Percentiles rank a stretch among this genome's conserved stretches.
These are phyloP conservation scores for Distichodus sexfasciatus DNA, from an alignment of 2,797 vertebrate species.

Conservation along the genomic window DNA sequence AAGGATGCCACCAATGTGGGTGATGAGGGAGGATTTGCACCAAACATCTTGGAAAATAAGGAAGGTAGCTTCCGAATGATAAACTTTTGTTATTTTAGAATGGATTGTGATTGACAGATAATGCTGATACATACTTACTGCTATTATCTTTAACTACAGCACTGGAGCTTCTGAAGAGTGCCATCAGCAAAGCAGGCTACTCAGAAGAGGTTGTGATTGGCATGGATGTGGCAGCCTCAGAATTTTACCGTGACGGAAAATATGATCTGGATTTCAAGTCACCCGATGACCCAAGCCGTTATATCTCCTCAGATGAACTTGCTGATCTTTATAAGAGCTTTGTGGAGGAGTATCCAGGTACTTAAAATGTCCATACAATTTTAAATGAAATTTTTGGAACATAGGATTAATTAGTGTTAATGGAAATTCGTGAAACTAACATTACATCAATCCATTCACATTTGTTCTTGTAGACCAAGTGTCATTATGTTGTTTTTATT, in stretches of 20 bases:
- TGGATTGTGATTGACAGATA: neutral
- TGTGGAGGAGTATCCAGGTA: constrained; percentile 88
- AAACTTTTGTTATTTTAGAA: neutral
- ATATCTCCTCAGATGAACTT: constrained; percentile 85
- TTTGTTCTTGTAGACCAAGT: no score
- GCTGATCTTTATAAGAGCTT: constrained; percentile 91
- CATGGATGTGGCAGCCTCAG: constrained; percentile 95
- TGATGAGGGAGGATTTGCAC: constrained; percentile 93
- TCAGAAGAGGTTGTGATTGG: constrained; percentile 89
- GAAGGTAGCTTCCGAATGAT: constrained; percentile 75
- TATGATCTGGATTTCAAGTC: constrained; percentile 98
- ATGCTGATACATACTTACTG: neutral
- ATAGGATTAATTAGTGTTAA: no score
- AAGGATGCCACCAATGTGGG: constrained; percentile 96
- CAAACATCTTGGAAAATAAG: constrained; percentile 94
- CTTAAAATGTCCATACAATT: no score
- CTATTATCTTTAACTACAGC: constrained; percentile 65
- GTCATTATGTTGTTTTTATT: no score
- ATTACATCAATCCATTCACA: no score
- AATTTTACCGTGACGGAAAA: constrained; percentile 88
- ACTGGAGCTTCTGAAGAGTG: constrained; percentile 86
- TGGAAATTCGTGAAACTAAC: no score
- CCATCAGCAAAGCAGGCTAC: constrained; percentile 89
- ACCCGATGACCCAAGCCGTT: constrained; percentile 84
- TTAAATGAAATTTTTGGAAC: no score